Conservation (phyloP, 2,888 invertebrate species). For the Ariolimax columbianus region DNA sequence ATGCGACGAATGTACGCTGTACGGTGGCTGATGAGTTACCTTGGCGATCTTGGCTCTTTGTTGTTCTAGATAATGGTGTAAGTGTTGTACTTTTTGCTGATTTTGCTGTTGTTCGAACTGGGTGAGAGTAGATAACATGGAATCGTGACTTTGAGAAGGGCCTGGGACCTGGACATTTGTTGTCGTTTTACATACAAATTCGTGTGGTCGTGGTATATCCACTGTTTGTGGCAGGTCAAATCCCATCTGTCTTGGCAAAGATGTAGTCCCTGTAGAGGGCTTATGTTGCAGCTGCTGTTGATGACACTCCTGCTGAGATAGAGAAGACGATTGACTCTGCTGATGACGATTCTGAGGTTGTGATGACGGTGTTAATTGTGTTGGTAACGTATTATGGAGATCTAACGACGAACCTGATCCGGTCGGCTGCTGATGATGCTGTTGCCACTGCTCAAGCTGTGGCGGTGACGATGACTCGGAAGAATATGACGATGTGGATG, state of each 20-base stretch:
- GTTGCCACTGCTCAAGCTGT: neutral
- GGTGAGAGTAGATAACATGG: neutral
- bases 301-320: neutral
- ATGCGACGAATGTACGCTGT: neutral
- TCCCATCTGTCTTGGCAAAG: conserved; percentile 31
- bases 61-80: neutral
- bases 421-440: neutral
- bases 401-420: neutral
- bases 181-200: neutral
- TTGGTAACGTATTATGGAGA: neutral
- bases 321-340: neutral
- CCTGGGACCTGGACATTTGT: neutral
- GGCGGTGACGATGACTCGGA: conserved; percentile 13
- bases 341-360: neutral
- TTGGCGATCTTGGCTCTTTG: neutral
- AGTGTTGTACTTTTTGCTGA: neutral
- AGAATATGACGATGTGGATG: neutral
- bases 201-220: neutral
- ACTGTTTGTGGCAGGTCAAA: conserved; percentile 8
- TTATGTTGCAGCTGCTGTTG: neutral
- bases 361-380: neutral
- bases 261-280: neutral
- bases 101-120: neutral
- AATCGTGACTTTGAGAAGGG: neutral
- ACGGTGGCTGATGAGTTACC: neutral